A percentile compares a stretch with the other conserved stretches of the same genome.
Conservation (phyloP, 2,113 vertebrate genomes). For the Eubucco bourcierii region DNA sequence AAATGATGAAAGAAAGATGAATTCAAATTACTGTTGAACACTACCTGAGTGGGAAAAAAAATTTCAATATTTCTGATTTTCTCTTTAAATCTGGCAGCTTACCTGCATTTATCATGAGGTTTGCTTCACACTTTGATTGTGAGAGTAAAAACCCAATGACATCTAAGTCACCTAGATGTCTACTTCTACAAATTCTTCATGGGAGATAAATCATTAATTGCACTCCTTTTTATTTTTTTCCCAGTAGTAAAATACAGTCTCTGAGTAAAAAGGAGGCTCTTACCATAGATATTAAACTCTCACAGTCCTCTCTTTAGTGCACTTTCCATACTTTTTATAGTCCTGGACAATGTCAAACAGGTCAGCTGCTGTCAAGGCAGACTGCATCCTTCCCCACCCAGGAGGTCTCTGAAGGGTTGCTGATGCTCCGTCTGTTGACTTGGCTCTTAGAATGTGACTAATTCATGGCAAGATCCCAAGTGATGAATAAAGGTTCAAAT, state of each 20-base stretch:
- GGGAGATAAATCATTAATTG: background rate
- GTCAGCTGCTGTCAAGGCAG: background rate
- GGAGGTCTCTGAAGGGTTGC: background rate
- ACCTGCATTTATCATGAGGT: background rate
- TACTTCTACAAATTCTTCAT: background rate
- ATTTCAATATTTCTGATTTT: background rate
- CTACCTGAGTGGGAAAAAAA: background rate
- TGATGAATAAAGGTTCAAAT: background rate
- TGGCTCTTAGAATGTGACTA: background rate
- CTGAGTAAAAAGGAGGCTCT: background rate
- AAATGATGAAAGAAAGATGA: background rate
- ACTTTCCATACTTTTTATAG: background rate
- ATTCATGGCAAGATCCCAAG: background rate
- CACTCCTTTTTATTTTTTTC: background rate
- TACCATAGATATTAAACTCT: background rate
- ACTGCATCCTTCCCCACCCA: background rate
- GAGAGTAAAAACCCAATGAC: background rate
- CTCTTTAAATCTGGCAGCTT: background rate
- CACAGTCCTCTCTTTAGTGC: background rate
- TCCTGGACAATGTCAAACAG: background rate
- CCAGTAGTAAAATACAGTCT: background rate
- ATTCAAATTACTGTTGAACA: background rate
- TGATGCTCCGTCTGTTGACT: background rate
- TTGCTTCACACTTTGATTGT: background rate
- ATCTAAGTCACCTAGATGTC: background rate